phyloP scores from a whole-genome alignment of 2,113 vertebrate species.

The Bos taurus region DNA sequence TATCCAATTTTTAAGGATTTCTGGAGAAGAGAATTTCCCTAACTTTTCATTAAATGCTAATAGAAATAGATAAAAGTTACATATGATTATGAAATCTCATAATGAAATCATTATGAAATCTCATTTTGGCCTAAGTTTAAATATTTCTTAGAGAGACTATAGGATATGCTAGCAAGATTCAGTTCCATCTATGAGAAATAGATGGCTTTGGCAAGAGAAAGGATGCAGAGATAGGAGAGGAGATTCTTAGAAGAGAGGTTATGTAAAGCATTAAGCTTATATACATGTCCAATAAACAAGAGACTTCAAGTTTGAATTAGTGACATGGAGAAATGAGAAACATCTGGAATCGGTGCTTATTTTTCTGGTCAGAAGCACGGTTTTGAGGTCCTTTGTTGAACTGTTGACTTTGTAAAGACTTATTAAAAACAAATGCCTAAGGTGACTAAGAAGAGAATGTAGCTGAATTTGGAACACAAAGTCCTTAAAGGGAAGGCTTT shows the following conservation, averaged over 20 bases:
- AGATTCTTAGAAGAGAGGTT: background rate
- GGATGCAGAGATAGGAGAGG: background rate
- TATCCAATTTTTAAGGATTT: background rate
- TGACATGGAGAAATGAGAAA: slow-evolving; percentile 39
- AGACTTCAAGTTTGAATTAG: slow-evolving; percentile 7
- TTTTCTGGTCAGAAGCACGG: slow-evolving; percentile 1
- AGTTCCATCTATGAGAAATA: background rate
- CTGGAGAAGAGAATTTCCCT: background rate
- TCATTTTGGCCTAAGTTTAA: background rate
- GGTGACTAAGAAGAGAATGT: background rate
- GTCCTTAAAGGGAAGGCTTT: slow-evolving; percentile 5
- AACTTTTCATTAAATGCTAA: background rate
- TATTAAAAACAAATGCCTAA: slow-evolving; percentile 60
- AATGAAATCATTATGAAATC: background rate
- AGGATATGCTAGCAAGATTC: background rate
- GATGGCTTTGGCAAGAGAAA: background rate
- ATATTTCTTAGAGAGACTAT: slow-evolving; percentile 1
- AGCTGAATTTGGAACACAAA: background rate
- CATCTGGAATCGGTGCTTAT: slow-evolving; percentile 58
- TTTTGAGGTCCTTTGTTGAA: slow-evolving; percentile 46
- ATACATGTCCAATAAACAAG: slow-evolving; percentile 28
- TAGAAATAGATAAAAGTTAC: background rate
- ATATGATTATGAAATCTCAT: background rate
- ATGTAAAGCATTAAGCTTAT: background rate
- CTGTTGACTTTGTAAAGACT: slow-evolving; percentile 47